These are phyloP conservation scores for Epizoanthus ramosus DNA, from an alignment of 92 coral and sea anemone species.

Conservation along the genomic window DNA sequence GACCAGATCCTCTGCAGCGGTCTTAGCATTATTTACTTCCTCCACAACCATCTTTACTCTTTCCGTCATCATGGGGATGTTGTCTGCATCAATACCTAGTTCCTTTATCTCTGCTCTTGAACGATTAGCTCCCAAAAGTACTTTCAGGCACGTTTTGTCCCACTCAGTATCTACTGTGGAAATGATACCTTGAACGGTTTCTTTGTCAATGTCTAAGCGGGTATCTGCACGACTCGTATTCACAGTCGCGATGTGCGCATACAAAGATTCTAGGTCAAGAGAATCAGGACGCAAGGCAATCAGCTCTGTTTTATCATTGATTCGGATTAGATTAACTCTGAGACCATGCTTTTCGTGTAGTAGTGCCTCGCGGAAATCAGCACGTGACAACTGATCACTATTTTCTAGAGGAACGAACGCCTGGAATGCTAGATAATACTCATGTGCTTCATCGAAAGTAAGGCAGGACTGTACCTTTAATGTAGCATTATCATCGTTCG, in stretches of 20 bases:
- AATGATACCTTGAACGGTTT: slow-evolving; percentile 40
- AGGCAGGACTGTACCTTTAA: slow-evolving; percentile 35
- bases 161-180: slow-evolving; percentile 33
- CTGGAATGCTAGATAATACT: slow-evolving; percentile 42
- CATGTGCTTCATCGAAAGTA: slow-evolving; percentile 38
- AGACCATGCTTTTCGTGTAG: slow-evolving; percentile 35
- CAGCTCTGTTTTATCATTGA: slow-evolving; percentile 27
- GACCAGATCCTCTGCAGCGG: slow-evolving; percentile 29
- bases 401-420: slow-evolving; percentile 39
- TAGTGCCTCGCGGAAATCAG: slow-evolving; percentile 35
- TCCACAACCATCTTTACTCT: slow-evolving; percentile 47
- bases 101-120: slow-evolving; percentile 35
- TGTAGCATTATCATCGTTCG: slow-evolving; percentile 45
- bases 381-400: slow-evolving; percentile 25
- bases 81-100: slow-evolving; percentile 42
- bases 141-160: slow-evolving; percentile 26
- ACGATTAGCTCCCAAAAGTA: slow-evolving; percentile 7
- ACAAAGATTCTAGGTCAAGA: slow-evolving; percentile 32
- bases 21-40: slow-evolving; percentile 33
- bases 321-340: slow-evolving; percentile 29
- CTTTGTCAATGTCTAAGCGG: slow-evolving; percentile 28
- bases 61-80: slow-evolving; percentile 40
- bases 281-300: slow-evolving; percentile 32
- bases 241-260: slow-evolving; percentile 28
- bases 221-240: slow-evolving; percentile 10